phyloP scores from a whole-genome alignment of 2,797 vertebrate species.

The Lacerta agilis region DNA sequence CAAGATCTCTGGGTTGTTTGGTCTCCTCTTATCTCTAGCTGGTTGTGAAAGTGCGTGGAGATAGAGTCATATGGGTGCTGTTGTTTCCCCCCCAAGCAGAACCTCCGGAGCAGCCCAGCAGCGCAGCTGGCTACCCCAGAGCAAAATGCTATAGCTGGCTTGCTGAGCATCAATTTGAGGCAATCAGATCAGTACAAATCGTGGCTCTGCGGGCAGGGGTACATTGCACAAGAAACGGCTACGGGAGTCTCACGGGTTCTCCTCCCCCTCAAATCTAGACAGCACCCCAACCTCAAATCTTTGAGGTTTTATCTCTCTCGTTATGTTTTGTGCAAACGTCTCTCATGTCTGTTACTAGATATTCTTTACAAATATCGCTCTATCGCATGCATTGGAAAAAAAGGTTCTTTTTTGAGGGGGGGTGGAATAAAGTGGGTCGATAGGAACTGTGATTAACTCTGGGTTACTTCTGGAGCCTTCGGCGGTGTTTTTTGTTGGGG shows the following conservation, averaged over 20 bases:
- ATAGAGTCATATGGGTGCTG: too few relatives aligned
- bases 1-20: not conserved
- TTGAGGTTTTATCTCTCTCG: not conserved
- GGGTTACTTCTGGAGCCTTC: slow-evolving; percentile 39
- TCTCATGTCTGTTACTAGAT: not conserved
- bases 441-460: not conserved
- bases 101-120: not conserved
- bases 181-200: not conserved
- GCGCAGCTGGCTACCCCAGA: not conserved
- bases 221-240: not conserved
- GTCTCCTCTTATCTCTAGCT: not conserved
- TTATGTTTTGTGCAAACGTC: too few relatives aligned
- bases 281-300: not conserved
- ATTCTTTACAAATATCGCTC: not conserved
- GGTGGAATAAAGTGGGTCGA: not conserved
- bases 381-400: not conserved
- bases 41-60: not conserved
- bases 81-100: not conserved
- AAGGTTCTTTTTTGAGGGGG: not conserved
- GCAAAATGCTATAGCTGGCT: not conserved
- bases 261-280: not conserved
- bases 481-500: not conserved
- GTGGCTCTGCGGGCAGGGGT: not conserved
- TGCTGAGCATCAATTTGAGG: not conserved
- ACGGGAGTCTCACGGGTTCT: too few relatives aligned